Base-by-base conservation (phyloP, 2,113 vertebrate species). In the Dicaeum eximium region DNA sequence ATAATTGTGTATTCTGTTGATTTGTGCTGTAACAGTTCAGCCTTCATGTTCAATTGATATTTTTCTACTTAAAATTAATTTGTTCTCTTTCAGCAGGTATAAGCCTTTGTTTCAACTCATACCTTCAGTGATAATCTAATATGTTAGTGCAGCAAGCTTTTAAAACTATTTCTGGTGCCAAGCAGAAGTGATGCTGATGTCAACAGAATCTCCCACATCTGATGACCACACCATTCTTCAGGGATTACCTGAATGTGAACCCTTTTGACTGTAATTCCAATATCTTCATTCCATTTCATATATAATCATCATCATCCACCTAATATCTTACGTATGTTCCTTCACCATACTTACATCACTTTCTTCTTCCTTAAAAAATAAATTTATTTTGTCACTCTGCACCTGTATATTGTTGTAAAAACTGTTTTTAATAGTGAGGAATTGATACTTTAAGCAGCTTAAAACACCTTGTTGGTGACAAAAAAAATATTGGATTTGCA, bases 131-230 rank as follows among this genome's bases (percentile, higher is more conserved):
- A 93, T 96, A 88, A 93, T 85, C 51, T 96, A 89, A 56, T 89
- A 91, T 84, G 90, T 94, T 96, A 96, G 95, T 85, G 92, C 95
- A 96, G 95, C 93, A 96, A 96, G 87, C 92, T 96, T 96, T 96
- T 96, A 96, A 96, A 96, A 96, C 93, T 73, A 72, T 95, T 95
- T 96, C 88, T 96, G 87, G n/a, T 96, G 93, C 78, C 93, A 72
- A 87, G 93, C 92, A 95, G 95, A 96, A 95, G 95, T 93, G 93
- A 92, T 91, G 93, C 93, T 95, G 92, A 96, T 96, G 93, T 94
- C 93, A 85, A 78, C 92, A 94, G 92, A 96, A 69, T 94, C 90
- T 96, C 90, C 90, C 81, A 85, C 87, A 95, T 88, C 91, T 90
- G 95, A 96, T 93, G 93, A 96, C 87, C 80, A 93, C 92, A 96